Evolutionary conservation across 2,113 vertebrate species (phyloP).

Genomic region (Menura novaehollandiae): DNA sequence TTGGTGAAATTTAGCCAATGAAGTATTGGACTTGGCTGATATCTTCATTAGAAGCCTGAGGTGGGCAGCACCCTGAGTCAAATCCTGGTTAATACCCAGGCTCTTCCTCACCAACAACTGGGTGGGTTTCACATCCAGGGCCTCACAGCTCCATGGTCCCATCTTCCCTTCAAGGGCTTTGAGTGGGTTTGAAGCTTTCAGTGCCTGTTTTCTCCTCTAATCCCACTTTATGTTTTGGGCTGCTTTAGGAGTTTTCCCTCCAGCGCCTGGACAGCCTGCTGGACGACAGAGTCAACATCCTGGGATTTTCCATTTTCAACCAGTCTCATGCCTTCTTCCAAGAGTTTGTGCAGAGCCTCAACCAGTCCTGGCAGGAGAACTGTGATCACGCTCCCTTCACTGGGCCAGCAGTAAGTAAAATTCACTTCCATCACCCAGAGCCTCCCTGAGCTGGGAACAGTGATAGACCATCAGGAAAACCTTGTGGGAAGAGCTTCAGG

Average conservation of each 20-base stretch:
- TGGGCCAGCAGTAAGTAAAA: constrained; percentile 86
- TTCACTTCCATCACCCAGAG: not conserved
- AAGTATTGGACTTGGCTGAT: not conserved
- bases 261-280: constrained; percentile 85
- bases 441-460: not conserved
- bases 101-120: fast-evolving
- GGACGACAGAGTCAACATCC: constrained; percentile 89
- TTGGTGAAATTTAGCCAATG: not conserved
- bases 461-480: not conserved
- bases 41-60: not conserved
- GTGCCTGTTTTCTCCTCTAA: not conserved
- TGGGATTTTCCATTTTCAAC: constrained; percentile 98
- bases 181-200: not conserved
- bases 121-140: not conserved
- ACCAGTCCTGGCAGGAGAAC: constrained; percentile 98
- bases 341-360: constrained; percentile 94
- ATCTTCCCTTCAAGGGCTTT: not conserved
- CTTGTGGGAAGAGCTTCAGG: not conserved
- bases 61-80: fast-evolving
- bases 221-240: not conserved
- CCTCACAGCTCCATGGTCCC: not conserved
- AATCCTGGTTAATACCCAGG: not conserved
- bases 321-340: constrained; percentile 92
- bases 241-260: constrained; percentile 89
- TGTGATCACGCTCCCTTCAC: constrained; percentile 94